Base-by-base conservation (phyloP, 2,797 vertebrate genomes). In the Arnoldichthys spilopterus region DNA sequence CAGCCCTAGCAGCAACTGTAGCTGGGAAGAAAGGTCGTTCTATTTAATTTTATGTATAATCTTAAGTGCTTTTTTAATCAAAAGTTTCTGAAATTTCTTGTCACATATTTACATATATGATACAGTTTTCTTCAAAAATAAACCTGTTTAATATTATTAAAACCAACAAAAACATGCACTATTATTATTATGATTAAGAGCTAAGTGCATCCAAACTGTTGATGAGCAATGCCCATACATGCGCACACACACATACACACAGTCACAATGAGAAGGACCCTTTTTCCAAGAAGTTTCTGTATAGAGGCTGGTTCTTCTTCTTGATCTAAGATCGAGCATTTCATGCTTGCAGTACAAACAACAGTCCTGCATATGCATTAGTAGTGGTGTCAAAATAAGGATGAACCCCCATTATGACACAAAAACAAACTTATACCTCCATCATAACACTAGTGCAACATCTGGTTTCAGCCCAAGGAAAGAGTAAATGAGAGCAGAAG, bases 221-320 rank as follows among this genome's bases (percentile, higher is more conserved):
- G 13, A 62, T 13, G 8, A 6, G 30, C 28, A 20, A 16, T 61
- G 58, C 18, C 20, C 61, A 53, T 32, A 72, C 30, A 72, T n/a
- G n/a, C n/a, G 34, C 8, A 24, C 22, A 40, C 34, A 37, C 30
- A 40, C 64, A 45, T 51, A 37, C 34, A 3, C 34, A 37, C 8
- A 37, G 34, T 8, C 63, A 69, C 49, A 24, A 51, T 43, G 3
- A 66, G 54, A 67, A 74, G 64, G 59, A 37, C 59, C 11, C n/a
- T 24, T 32, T 62, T 75, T 70, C 47, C 63, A 58, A 16, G 24
- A 58, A 63, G 22, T n/a, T 59, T 58, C 58, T 79, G 40, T 73
- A 1, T 47, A 54, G 59, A 12, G 56, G 28, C 16, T 20, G 30
- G 1, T 1, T 63, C 30, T 34, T 74, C 53, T 68, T 61, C 62